These are phyloP conservation scores for Actinopyga echinites DNA, from an alignment of 53 echinoderm and acorn worm genomes.

Conservation along the genomic window DNA sequence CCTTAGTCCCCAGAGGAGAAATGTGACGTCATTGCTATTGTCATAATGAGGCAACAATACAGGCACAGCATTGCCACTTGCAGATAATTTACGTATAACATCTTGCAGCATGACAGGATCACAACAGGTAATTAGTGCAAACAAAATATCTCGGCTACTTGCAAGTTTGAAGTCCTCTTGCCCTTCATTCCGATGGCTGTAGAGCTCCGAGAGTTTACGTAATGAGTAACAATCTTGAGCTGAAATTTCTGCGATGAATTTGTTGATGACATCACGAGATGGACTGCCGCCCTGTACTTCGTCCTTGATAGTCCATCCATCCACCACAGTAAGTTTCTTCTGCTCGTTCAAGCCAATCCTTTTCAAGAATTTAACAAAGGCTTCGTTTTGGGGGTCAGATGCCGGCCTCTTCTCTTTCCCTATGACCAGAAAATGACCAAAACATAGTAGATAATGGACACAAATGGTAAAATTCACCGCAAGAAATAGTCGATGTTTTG, in stretches of 20 bases:
- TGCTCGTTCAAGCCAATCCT: neutral
- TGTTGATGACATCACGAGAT: neutral
- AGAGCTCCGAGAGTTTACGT: neutral
- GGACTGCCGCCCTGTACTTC: neutral
- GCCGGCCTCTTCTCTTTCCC: neutral
- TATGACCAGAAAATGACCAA: neutral
- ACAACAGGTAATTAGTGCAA: conserved; percentile 5
- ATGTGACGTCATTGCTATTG: neutral
- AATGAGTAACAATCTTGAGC: neutral
- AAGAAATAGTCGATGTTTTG: too few relatives aligned
- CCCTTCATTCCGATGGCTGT: neutral
- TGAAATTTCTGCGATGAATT: neutral
- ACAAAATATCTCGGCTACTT: conserved; percentile 17
- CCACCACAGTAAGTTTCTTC: neutral
- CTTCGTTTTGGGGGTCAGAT: neutral
- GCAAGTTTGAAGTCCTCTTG: neutral
- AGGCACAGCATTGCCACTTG: conserved; percentile 10
- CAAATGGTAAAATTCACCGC: too few relatives aligned
- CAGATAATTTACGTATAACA: neutral
- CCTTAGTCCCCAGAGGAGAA: neutral
- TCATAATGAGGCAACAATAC: neutral
- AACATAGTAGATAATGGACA: too few relatives aligned
- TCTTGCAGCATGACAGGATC: conserved; percentile 2
- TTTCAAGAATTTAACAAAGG: neutral
- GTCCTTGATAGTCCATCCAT: conserved; percentile 2